Percentiles rank a stretch among this genome's conserved stretches.
Evolutionary conservation across 1,140 invertebrate species (phyloP).

Genomic region (Tenebrio molitor): DNA sequence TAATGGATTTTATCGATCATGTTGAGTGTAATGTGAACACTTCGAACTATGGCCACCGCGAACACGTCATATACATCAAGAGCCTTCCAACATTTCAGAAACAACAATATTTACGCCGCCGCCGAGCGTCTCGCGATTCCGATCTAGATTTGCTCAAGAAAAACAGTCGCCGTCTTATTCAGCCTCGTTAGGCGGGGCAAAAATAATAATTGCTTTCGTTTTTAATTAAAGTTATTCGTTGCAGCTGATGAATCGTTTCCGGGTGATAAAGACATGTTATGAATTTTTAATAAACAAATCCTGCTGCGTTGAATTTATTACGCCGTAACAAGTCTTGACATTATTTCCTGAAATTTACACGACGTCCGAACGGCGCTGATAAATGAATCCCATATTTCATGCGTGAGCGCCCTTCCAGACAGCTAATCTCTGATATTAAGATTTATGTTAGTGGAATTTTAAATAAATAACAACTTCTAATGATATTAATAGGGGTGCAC

Average conservation of each 20-base stretch:
- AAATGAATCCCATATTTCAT: constrained; percentile 48
- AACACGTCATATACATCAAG: constrained; percentile 5
- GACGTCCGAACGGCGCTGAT: constrained; percentile 44
- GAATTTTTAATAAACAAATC: constrained; percentile 43
- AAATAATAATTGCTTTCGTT: no score
- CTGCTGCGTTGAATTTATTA: constrained; percentile 36
- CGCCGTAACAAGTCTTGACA: constrained; percentile 42
- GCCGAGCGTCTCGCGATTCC: background rate
- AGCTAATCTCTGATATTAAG: constrained; percentile 48
- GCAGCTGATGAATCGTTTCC: constrained; percentile 29
- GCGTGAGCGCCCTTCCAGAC: constrained; percentile 43
- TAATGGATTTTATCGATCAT: constrained; percentile 40
- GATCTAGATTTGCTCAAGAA: background rate
- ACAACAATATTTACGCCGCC: constrained; percentile 20
- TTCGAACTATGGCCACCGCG: constrained; percentile 18
- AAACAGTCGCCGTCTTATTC: no score
- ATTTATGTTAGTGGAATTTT: constrained; percentile 42
- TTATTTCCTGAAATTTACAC: constrained; percentile 48
- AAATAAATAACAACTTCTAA: constrained; percentile 39
- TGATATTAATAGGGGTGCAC: constrained; percentile 26
- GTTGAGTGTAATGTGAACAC: constrained; percentile 25
- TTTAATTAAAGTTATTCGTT: constrained; percentile 29
- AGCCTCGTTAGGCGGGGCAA: no score
- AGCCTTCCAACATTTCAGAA: constrained; percentile 3
- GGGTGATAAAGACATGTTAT: constrained; percentile 39